phyloP scores from a whole-genome alignment of 2,113 vertebrate species.

The Seriola dumerili region DNA sequence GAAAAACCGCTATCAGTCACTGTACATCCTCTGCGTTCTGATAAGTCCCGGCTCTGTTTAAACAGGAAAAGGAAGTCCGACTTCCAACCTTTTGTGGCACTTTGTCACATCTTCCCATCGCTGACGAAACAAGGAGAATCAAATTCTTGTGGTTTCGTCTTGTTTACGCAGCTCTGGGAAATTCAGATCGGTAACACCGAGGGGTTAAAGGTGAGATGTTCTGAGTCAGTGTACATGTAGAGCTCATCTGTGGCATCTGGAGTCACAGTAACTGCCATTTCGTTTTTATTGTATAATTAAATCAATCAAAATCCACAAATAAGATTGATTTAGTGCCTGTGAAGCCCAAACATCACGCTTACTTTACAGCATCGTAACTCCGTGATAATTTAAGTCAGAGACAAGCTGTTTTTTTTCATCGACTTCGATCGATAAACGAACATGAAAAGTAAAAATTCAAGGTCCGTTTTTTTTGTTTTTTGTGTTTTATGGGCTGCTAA shows the following conservation, averaged over 20 bases:
- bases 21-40: slow-evolving; percentile 61
- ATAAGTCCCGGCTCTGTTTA: slow-evolving; percentile 59
- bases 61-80: slow-evolving; percentile 80
- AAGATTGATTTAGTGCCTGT: too few relatives aligned
- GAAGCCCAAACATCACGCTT: too few relatives aligned
- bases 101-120: slow-evolving; percentile 69
- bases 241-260: not conserved
- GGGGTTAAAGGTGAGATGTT: slow-evolving; percentile 38
- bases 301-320: too few relatives aligned
- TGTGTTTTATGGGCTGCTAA: too few relatives aligned
- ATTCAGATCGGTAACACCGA: slow-evolving; percentile 25
- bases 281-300: too few relatives aligned
- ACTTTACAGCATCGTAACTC: too few relatives aligned
- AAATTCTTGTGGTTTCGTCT: slow-evolving; percentile 67
- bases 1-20: slow-evolving; percentile 54
- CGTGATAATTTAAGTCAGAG: too few relatives aligned
- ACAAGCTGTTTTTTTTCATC: too few relatives aligned
- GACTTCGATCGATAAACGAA: too few relatives aligned
- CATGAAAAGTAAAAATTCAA: too few relatives aligned
- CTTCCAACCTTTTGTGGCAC: slow-evolving; percentile 67
- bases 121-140: slow-evolving; percentile 54
- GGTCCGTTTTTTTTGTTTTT: too few relatives aligned
- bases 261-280: not conserved
- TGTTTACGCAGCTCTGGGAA: slow-evolving; percentile 51
- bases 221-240: not conserved